A percentile compares a stretch with the other conserved stretches of the same genome.
Conservation (phyloP, 2,797 vertebrate species). For the Denticeps clupeoides region DNA sequence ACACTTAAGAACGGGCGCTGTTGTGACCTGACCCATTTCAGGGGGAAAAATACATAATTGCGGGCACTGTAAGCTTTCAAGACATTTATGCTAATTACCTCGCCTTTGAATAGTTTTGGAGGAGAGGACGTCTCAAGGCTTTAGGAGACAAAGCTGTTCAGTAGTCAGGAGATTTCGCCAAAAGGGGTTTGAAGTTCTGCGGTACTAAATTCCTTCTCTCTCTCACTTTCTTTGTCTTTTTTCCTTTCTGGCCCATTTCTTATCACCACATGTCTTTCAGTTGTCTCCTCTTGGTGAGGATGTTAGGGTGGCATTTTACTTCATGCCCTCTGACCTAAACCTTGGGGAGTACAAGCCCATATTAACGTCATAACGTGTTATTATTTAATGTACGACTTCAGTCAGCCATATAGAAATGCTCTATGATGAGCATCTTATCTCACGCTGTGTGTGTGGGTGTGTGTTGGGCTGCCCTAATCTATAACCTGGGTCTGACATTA, state of each 20-base stretch:
- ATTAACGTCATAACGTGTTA: too few species aligned
- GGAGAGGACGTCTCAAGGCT: background rate
- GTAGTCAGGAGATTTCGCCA: background rate
- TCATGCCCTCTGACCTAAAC: too few species aligned
- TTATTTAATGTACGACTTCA: too few species aligned
- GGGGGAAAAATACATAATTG: slow-evolving; percentile 3
- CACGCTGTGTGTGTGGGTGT: too few species aligned
- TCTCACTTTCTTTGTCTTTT: background rate
- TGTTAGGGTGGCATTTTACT: background rate
- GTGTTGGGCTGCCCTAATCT: too few species aligned
- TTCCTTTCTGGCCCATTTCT: background rate
- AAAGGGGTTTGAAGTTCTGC: background rate
- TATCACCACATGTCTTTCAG: background rate
- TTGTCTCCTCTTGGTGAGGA: background rate
- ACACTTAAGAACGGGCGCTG: too few species aligned
- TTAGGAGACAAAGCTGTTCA: background rate
- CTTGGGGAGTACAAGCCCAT: too few species aligned
- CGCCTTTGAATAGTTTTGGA: slow-evolving; percentile 2
- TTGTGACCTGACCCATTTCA: slow-evolving; percentile 1
- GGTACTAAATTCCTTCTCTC: too few species aligned
- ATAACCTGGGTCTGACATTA: too few species aligned
- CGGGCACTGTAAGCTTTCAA: background rate
- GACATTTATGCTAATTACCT: slow-evolving; percentile 4
- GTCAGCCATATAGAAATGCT: too few species aligned
- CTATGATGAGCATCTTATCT: too few species aligned